Evolutionary conservation across 2,797 vertebrate species (phyloP), one percentile per base, ranked within the genome.

Genomic region (Astyanax mexicanus): DNA sequence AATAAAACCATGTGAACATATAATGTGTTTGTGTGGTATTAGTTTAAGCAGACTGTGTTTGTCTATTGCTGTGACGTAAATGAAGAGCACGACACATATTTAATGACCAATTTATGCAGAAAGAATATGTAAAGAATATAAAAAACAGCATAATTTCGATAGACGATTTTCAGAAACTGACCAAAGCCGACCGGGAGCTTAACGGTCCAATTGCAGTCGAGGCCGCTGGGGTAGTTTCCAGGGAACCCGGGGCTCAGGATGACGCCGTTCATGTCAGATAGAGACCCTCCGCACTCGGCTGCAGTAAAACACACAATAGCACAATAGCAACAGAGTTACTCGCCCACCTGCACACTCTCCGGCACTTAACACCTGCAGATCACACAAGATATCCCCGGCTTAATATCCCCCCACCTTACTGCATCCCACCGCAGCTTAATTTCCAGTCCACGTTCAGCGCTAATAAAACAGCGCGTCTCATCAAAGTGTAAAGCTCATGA

Each of bases 221-320:
- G 93, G 83, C 96, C 97, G 89, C 97, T 99, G 69, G 96, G 97
- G 84, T 99, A 99, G 89, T 98, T 99, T 84, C 97, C 97, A 81
- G 97, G 97, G 86, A 97, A 99, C 0, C 97, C 97, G 6, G 97
- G 97, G 84, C 97, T 99, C 79, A 99, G 95, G 69, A 99, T 96
- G 72, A 99, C 96, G 7, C 97, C 95, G 1, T 92, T 97, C 93
- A 98, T 96, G 75, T 96, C 96, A 58, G 93, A 93, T 94, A 97
- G 94, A 7, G 93, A 87, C 76, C 97, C 95, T 32, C 97, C 97
- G 81, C 97, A 99, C 84, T 98, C 95, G 73, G 97, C 97, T 99
- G 88, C 62, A 80, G 55, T 25, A 7, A 72, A 83, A 85, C 75
- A 88, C 78, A 88, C 72, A 88, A 86, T 80, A n/a, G n/a, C n/a